Evolutionary conservation across 1,140 invertebrate species (phyloP), one percentile per base, ranked within the genome.

Genomic region (Drosophila teissieri): DNA sequence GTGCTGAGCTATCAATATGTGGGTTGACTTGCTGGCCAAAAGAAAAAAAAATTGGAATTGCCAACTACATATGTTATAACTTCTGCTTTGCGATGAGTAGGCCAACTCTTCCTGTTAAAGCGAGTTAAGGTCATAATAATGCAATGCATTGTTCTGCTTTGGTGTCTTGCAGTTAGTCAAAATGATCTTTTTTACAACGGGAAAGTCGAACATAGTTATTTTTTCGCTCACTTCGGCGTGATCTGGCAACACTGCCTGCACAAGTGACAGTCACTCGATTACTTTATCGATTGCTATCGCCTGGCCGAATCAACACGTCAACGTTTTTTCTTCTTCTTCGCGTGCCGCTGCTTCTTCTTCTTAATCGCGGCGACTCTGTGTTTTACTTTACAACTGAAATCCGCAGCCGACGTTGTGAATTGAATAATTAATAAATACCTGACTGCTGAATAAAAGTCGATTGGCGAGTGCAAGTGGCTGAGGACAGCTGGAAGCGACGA

Each of bases 301-400:
- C 42, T 10, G 11, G 24, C 4, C 63, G 73, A 74, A 78, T 86
- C 83, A 88, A 86, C 83, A 86, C 83, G 83, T 86, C 83, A 86
- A 86, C 83, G 42, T 17, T 44, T 44, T 44, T 17, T 44, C 42
- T 8, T 44, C 15, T 44, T 44, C 42, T 44, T 44, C 42, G 42
- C 10, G 42, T 44, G 42, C 42, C 42, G 82, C 24, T 24, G 44
- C 19, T 39, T 46, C 19, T 24, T 46, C 44, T 24, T 24, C 44
- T 3, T 46, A 11, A 19, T 24, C 48, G 44, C 68, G 56, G 42
- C 44, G 56, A 49, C 19, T 76, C 37, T 39, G 49, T 63, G 52
- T 49, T 51, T 37, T 34, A 17, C 45, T 12, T 12, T 22, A 12
- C 42, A 7, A 24, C 11, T 22, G n/a, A 11, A 68, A 48, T 34